These are phyloP conservation scores for Mylabris phalerata DNA, from an alignment of 1,140 invertebrate species.

Conservation along the genomic window DNA sequence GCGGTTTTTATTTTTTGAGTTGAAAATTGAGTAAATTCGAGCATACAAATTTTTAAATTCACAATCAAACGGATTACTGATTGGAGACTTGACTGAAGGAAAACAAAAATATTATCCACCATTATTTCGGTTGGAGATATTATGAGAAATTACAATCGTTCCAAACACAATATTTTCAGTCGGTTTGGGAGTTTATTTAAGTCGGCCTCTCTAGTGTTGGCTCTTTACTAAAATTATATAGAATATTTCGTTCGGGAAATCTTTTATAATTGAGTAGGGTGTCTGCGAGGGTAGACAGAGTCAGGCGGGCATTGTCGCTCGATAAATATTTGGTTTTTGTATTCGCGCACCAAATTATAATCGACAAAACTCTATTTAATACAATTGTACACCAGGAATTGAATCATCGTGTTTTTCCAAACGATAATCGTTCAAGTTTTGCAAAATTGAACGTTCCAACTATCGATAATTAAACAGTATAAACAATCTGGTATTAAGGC, in stretches of 20 bases:
- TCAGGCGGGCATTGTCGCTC: slow-evolving; percentile 4
- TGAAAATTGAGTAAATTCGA: no score
- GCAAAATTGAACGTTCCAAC: slow-evolving; percentile 12
- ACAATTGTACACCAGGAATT: not conserved
- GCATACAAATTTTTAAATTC: no score
- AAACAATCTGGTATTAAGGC: slow-evolving; percentile 14
- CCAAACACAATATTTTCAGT: slow-evolving; percentile 17
- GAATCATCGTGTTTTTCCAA: no score
- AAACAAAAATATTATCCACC: no score
- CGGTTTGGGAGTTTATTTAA: slow-evolving; percentile 11
- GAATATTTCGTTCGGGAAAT: slow-evolving; percentile 16
- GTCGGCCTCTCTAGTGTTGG: slow-evolving; percentile 10
- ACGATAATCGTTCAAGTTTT: not conserved
- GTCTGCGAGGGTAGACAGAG: slow-evolving; percentile 6
- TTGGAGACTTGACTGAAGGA: no score
- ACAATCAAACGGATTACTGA: no score
- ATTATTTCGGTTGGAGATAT: slow-evolving; percentile 1
- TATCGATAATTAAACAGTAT: slow-evolving; percentile 15
- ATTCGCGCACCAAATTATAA: slow-evolving; percentile 1
- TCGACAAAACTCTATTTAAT: not conserved
- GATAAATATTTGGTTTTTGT: slow-evolving; percentile 14
- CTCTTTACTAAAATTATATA: slow-evolving; percentile 14
- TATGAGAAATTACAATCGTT: slow-evolving; percentile 21
- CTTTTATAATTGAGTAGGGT: slow-evolving; percentile 19
- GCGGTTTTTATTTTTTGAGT: not conserved